phyloP scores from a whole-genome alignment of 2,113 vertebrate genomes.

The Lontra canadensis region DNA sequence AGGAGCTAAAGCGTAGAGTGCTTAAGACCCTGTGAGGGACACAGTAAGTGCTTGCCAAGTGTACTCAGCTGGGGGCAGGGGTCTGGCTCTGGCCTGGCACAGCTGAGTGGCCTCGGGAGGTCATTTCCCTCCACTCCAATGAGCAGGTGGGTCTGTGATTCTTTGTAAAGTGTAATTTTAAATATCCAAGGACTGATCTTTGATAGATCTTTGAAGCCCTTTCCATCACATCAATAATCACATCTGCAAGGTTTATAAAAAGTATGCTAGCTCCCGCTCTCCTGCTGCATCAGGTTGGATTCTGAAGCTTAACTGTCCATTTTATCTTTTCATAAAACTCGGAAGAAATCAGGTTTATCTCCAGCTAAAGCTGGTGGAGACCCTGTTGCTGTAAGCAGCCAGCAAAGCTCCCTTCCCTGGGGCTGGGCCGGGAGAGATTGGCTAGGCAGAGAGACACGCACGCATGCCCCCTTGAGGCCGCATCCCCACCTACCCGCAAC shows the following conservation, averaged over 20 bases:
- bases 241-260: neutral
- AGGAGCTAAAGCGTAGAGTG: accelerated
- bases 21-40: neutral
- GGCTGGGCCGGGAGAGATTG: too few species aligned
- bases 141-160: neutral
- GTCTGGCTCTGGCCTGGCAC: neutral
- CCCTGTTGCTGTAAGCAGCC: neutral
- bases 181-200: neutral
- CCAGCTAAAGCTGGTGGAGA: neutral
- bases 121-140: neutral
- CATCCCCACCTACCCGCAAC: too few species aligned
- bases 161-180: neutral
- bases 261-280: neutral
- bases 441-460: too few species aligned
- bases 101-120: neutral
- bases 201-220: neutral
- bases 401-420: too few species aligned
- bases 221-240: neutral
- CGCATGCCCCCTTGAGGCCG: too few species aligned
- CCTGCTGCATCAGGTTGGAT: neutral
- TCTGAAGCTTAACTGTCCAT: neutral
- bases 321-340: neutral
- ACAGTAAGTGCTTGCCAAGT: accelerated
- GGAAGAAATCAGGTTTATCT: neutral
- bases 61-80: neutral